Percentiles rank a stretch among this genome's conserved stretches.
These are phyloP conservation scores for Rhadina sibilatrix DNA, from an alignment of 2,113 vertebrate genomes.

Conservation along the genomic window DNA sequence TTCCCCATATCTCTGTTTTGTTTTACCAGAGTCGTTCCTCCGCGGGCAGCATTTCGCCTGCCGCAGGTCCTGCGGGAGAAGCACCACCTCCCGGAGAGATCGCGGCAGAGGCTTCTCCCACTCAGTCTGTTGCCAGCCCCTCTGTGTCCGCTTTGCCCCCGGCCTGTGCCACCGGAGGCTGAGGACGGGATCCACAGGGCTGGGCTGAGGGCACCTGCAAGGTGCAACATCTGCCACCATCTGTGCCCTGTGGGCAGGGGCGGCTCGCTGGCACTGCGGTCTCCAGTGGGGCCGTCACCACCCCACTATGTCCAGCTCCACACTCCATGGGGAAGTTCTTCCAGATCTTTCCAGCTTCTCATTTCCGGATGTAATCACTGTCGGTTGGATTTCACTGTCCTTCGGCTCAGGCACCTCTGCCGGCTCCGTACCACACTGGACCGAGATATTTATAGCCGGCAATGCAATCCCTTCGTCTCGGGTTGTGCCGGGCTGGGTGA, in stretches of 20 bases:
- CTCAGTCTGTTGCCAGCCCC: not conserved
- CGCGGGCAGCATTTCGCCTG: too few relatives aligned
- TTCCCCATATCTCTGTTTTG: fast-evolving
- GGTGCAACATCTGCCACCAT: not conserved
- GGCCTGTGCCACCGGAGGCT: not conserved
- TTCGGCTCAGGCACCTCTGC: not conserved
- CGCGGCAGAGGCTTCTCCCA: not conserved
- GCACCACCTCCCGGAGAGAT: not conserved
- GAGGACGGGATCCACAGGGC: too few relatives aligned
- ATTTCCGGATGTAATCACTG: not conserved
- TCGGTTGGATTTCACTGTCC: not conserved
- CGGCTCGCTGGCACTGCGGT: not conserved
- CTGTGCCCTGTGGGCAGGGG: fast-evolving
- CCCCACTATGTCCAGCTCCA: too few relatives aligned
- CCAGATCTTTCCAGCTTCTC: not conserved
- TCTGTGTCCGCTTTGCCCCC: not conserved
- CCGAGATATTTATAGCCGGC: not conserved
- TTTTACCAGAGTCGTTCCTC: too few relatives aligned
- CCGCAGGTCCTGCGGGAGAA: not conserved
- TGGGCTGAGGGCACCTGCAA: too few relatives aligned
- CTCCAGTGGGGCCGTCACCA: not conserved
- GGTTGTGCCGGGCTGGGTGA: not conserved
- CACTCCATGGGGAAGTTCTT: not conserved
- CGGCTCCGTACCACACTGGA: fast-evolving
- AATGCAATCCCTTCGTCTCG: not conserved